Conservation (phyloP, 1,140 invertebrate genomes). For the Musca vetustissima region DNA sequence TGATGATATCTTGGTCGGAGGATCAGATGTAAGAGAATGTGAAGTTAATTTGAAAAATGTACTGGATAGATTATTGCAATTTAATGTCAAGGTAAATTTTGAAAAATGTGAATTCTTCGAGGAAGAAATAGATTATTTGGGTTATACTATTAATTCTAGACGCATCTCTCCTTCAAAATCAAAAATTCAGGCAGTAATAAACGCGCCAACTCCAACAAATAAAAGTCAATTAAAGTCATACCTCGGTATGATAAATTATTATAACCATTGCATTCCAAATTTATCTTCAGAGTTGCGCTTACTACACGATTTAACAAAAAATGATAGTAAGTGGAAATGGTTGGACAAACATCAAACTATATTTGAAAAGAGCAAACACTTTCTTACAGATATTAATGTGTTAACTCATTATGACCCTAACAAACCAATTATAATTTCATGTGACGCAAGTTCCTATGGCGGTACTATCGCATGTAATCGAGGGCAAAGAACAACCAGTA, state of each 20-base stretch:
- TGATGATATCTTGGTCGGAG: conserved; percentile 26
- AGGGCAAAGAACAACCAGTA: conserved; percentile 39
- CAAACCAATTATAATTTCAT: conserved; percentile 25
- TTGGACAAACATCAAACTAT: conserved; percentile 8
- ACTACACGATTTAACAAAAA: conserved; percentile 16
- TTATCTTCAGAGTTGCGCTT: conserved; percentile 7
- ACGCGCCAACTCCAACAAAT: conserved; percentile 13
- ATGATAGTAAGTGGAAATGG: conserved; percentile 18
- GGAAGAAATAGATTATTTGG: conserved; percentile 21
- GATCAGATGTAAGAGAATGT: conserved; percentile 6
- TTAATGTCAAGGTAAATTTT: conserved; percentile 37
- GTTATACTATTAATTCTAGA: neutral
- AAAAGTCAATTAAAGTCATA: conserved; percentile 17
- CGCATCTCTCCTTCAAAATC: neutral
- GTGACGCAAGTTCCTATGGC: conserved; percentile 24
- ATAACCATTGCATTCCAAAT: conserved; percentile 20
- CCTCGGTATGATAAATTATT: conserved; percentile 26
- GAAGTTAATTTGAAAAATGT: conserved; percentile 12
- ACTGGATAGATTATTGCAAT: conserved; percentile 3
- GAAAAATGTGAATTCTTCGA: conserved; percentile 39
- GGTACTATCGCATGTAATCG: conserved; percentile 29
- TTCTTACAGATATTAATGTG: conserved; percentile 7
- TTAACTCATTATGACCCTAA: conserved; percentile 32
- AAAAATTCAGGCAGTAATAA: conserved; percentile 7
- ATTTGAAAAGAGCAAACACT: conserved; percentile 10